Evolutionary conservation across 2,888 invertebrate genomes (phyloP), one percentile per base, ranked within the genome.

Genomic region (Drosophila sordidapex): DNA sequence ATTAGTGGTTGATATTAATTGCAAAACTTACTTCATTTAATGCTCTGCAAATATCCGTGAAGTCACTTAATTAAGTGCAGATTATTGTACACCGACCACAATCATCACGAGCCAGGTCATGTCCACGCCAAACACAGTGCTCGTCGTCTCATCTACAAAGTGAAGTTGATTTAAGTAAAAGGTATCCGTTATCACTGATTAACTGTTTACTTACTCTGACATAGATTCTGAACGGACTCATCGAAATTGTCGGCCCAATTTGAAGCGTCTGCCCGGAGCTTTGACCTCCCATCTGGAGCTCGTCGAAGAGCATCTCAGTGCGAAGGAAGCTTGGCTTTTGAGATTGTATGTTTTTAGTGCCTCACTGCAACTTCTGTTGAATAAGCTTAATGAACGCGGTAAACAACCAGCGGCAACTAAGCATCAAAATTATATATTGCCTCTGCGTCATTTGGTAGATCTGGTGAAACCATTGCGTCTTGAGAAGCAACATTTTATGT

Each of bases 211-310:
- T 95, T 94, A 98, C 98, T 97, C 93, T 97, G 96, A 94, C 98
- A 98, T 85, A 97, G 95, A 75, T 96, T 95, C 90, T 96, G 96
- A 91, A 96, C 95, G 84, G 96, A 96, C 94, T 98, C 98, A 92
- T 98, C 98, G 58, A 98, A 98, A 79, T 97, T 97, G 93, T 7
- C 6, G 11, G 18, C 13, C 13, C 2, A 49, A 11, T 0, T 69
- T 36, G 4, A 71, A 48, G 6, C 59, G 63, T 7, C 11, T 61
- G 6, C 7, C 35, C 6, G 3, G 4, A 8, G 56, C 71, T 0
- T 3, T 87, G 7, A 36, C 48, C 7, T 51, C 63, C 13, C 85
- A 84, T 48, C 7, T 89, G 33, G 25, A 43, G 1, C 51, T 75
- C 8, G 25, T 84, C 1, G 54, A 73, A 0, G n/a, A 13, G 0